A percentile compares a stretch with the other conserved stretches of the same genome.
Evolutionary conservation across 1,140 invertebrate species (phyloP).

Genomic region (Pseudomyrmex cubaensis): DNA sequence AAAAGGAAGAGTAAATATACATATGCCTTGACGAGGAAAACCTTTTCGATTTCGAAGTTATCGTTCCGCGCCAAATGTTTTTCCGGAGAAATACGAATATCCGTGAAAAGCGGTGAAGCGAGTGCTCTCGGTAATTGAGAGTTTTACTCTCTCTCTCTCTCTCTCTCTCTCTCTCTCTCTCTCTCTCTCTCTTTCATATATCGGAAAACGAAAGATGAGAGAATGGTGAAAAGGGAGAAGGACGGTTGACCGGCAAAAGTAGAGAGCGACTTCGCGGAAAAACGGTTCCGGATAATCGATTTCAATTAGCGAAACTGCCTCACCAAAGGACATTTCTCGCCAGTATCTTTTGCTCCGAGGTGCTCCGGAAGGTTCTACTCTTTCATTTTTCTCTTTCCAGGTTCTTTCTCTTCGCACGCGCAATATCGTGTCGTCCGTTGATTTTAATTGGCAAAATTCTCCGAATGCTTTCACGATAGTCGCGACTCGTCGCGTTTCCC

Average conservation of each 20-base stretch:
- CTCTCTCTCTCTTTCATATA: too few species aligned
- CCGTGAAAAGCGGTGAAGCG: constrained; percentile 64
- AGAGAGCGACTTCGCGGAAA: constrained; percentile 57
- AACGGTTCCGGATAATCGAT: constrained; percentile 72
- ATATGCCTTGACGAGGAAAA: constrained; percentile 30
- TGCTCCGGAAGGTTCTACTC: constrained; percentile 39
- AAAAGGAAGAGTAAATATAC: not conserved
- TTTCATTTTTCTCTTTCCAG: not conserved
- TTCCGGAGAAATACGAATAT: constrained; percentile 72
- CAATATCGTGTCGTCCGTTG: constrained; percentile 52
- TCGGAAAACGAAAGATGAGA: not conserved
- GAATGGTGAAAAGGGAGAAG: not conserved
- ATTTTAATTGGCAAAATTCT: constrained; percentile 76
- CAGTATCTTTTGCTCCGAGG: constrained; percentile 67
- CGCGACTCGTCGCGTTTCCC: constrained; percentile 47
- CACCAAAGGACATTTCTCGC: constrained; percentile 68
- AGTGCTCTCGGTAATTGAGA: constrained; percentile 65
- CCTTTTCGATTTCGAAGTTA: constrained; percentile 51
- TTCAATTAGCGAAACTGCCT: constrained; percentile 76
- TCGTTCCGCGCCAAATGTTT: constrained; percentile 24
- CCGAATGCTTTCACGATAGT: constrained; percentile 65
- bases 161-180: too few species aligned
- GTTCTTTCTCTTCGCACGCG: not conserved
- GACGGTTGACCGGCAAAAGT: not conserved
- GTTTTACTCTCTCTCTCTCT: constrained; percentile 30